Evolutionary conservation across 2,113 vertebrate species (phyloP).

Genomic region (Elephas maximus): DNA sequence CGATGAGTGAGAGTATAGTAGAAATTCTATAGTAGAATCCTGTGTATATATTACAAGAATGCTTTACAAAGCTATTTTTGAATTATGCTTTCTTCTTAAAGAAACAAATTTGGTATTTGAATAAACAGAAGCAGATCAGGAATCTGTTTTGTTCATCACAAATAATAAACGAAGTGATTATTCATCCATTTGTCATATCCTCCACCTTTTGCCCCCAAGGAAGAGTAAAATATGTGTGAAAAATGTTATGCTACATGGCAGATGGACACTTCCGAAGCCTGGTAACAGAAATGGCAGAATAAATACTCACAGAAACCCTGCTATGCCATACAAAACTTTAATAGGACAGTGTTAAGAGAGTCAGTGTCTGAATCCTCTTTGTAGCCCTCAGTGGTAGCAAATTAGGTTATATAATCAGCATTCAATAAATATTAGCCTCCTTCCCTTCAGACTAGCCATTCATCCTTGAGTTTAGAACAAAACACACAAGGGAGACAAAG

Average conservation of each 20-base stretch:
- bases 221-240: constrained; percentile 8
- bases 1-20: constrained; percentile 30
- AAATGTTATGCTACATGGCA: constrained; percentile 1
- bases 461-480: neutral
- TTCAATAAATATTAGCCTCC: neutral
- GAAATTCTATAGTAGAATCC: constrained; percentile 15
- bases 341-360: neutral
- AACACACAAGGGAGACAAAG: neutral
- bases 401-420: neutral
- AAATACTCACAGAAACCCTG: neutral
- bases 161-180: neutral
- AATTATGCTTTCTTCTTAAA: neutral
- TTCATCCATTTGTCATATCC: neutral
- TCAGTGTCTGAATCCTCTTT: neutral
- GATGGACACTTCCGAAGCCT: constrained; percentile 16
- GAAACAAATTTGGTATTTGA: constrained; percentile 34
- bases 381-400: neutral
- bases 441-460: neutral
- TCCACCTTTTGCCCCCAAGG: neutral
- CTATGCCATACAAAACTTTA: neutral
- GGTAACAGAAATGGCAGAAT: neutral
- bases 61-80: constrained; percentile 21
- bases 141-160: constrained; percentile 50
- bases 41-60: neutral
- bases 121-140: neutral